Conservation (phyloP, 2,113 vertebrate species). For the Engystomops pustulosus region DNA sequence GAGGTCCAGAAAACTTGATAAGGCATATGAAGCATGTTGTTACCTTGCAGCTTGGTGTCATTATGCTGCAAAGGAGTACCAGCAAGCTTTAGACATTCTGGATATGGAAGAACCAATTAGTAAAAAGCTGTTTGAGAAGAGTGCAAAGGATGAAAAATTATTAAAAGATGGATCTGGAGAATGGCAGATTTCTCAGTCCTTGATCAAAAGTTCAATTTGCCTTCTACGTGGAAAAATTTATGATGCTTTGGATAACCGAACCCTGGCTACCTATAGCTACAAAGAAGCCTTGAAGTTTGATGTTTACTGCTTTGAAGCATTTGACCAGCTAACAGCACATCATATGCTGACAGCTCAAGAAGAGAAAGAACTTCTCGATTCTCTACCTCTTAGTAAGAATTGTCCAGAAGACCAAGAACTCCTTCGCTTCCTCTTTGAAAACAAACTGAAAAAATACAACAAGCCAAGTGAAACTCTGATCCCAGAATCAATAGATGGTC, state of each 20-base stretch:
- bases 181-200: conserved; percentile 93
- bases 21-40: conserved; percentile 93
- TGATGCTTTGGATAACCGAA: conserved; percentile 95
- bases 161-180: conserved; percentile 82
- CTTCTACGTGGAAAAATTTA: conserved; percentile 97
- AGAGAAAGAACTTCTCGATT: conserved; percentile 97
- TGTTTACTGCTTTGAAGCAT: conserved; percentile 99
- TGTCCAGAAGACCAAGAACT: conserved; percentile 91
- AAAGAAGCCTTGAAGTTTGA: conserved; percentile 98
- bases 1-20: conserved; percentile 92
- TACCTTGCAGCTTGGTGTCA: conserved; percentile 98
- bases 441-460: conserved; percentile 99
- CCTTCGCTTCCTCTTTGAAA: conserved; percentile 94
- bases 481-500: conserved; percentile 86
- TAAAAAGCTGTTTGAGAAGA: conserved; percentile 88
- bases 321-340: conserved; percentile 97
- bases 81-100: conserved; percentile 95
- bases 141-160: conserved; percentile 82
- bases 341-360: conserved; percentile 99
- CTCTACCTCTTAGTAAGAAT: conserved; percentile 91
- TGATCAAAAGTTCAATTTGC: conserved; percentile 95
- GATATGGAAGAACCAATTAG: conserved; percentile 92
- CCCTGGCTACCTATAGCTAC: conserved; percentile 94
- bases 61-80: conserved; percentile 96
- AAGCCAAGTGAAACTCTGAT: conserved; percentile 93